Conservation (phyloP, 2,888 invertebrate genomes). For the Serripes groenlandicus region DNA sequence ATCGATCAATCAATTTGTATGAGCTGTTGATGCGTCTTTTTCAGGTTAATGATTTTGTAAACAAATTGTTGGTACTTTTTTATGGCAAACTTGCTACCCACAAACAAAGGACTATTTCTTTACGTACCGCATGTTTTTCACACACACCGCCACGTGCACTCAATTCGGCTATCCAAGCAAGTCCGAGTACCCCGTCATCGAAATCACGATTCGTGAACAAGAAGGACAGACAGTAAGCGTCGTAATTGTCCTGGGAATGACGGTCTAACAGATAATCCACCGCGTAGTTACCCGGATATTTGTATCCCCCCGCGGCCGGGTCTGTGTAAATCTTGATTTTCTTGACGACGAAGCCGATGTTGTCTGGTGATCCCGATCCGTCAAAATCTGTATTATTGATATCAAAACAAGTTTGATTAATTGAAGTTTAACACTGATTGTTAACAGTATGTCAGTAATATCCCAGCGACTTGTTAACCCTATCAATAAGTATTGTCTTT, state of each 20-base stretch:
- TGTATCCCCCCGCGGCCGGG: constrained; percentile 93
- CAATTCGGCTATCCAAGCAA: constrained; percentile 98
- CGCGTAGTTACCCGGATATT: constrained; percentile 88
- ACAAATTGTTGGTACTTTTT: too few species aligned
- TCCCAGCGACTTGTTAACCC: too few species aligned
- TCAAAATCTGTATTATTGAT: constrained; percentile 92
- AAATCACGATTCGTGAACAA: constrained; percentile 99
- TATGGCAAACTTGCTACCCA: too few species aligned
- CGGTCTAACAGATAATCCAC: constrained; percentile 81
- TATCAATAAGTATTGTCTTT: too few species aligned
- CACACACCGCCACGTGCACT: constrained; percentile 96
- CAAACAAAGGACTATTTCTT: too few species aligned
- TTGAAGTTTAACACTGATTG: too few species aligned
- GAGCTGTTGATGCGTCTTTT: too few species aligned
- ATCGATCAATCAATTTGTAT: not conserved
- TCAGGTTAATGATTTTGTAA: too few species aligned
- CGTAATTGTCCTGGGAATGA: constrained; percentile 97
- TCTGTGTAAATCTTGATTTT: constrained; percentile 97
- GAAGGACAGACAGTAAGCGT: constrained; percentile 99
- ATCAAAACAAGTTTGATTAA: too few species aligned
- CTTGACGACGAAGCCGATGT: constrained; percentile 98
- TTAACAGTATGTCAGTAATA: too few species aligned
- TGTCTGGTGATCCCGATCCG: constrained; percentile 95
- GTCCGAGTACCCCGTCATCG: constrained; percentile 98
- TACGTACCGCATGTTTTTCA: constrained; percentile 91